phyloP scores from a whole-genome alignment of 2,797 vertebrate genomes.

The Rhynchonycteris naso region DNA sequence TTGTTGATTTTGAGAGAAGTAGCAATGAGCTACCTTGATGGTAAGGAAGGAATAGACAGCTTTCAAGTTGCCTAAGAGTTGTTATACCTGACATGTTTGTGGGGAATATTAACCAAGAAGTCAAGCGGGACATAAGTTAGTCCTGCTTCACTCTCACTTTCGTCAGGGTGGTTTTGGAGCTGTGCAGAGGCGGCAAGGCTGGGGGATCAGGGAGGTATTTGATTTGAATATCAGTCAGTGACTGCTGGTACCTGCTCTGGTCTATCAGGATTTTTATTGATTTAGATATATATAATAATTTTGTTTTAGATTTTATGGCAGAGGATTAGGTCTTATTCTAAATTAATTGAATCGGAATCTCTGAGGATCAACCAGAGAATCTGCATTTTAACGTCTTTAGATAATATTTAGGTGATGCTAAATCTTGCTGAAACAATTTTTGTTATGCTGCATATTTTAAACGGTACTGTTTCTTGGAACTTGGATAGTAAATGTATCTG shows the following conservation, averaged over 20 bases:
- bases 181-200: not conserved
- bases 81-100: not conserved
- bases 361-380: not conserved
- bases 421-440: not conserved
- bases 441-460: not conserved
- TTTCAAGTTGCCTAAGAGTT: not conserved
- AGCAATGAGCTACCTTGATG: not conserved
- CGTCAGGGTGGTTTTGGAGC: not conserved
- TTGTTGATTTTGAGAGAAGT: not conserved
- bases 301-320: not conserved
- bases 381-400: not conserved
- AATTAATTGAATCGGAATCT: not conserved
- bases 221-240: not conserved
- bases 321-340: not conserved
- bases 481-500: not conserved
- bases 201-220: not conserved
- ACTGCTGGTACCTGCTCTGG: not conserved
- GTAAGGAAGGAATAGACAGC: not conserved
- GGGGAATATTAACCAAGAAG: not conserved
- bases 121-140: not conserved
- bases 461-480: not conserved
- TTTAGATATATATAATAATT: not conserved
- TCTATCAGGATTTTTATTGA: not conserved
- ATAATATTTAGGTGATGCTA: not conserved
- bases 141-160: not conserved